phyloP scores from a whole-genome alignment of 2,888 invertebrate genomes.

The Oscheius sp. region DNA sequence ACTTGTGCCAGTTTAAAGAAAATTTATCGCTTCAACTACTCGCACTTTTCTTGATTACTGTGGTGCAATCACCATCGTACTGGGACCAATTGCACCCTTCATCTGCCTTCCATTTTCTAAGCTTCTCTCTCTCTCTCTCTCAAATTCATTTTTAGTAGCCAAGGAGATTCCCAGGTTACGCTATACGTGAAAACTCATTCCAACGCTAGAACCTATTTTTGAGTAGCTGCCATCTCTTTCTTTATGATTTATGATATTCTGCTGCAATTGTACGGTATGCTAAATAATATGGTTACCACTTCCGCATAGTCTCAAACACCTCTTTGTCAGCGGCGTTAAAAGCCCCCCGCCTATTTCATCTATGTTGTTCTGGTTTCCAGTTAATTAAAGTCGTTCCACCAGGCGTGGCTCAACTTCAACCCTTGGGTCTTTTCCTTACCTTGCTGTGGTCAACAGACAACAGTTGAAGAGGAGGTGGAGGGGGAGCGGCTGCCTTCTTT shows the following conservation, averaged over 20 bases:
- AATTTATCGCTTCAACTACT: slow-evolving; percentile 6
- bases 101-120: not conserved
- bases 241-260: not conserved
- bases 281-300: not conserved
- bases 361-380: slow-evolving; percentile 1
- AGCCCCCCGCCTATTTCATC: not conserved
- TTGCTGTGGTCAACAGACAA: slow-evolving; percentile 16
- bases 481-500: not conserved
- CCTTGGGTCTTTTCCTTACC: not conserved
- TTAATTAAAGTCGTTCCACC: not conserved
- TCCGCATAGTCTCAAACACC: not conserved
- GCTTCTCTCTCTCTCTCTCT: not conserved
- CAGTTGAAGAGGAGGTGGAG: slow-evolving; percentile 17
- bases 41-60: slow-evolving; percentile 8
- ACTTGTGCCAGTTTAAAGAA: not conserved
- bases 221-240: not conserved
- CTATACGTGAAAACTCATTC: slow-evolving; percentile 2
- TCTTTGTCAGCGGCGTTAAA: not conserved
- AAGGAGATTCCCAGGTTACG: not conserved
- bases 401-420: not conserved
- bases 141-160: not conserved
- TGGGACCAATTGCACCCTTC: not conserved
- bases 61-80: not conserved
- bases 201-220: not conserved
- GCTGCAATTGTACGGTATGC: not conserved